Evolutionary conservation across 2,113 vertebrate species (phyloP), one percentile per base, ranked within the genome.

Genomic region (Aptenodytes forsteri): DNA sequence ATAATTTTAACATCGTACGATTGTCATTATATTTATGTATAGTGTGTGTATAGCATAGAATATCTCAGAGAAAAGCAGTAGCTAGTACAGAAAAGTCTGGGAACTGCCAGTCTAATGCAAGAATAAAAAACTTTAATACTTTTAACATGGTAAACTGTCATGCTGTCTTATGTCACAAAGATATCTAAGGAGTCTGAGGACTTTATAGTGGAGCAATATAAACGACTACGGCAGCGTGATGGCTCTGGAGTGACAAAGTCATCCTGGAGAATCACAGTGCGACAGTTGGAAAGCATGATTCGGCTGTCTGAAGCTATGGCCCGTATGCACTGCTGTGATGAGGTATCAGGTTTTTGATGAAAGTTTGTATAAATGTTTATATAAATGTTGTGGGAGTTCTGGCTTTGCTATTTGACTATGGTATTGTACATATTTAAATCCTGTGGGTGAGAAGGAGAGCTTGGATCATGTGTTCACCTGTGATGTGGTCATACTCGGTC

Each of bases 201-300:
- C 96, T 99, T 99, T 89, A 99, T 99, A n/a, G 99, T 99, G 21
- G 99, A 99, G 96, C 99, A 99, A 94, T 99, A 99, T 97, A 99
- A 99, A 87, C 99, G 99, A 6, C 98, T 99, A 25, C 99, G 99
- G 27, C 99, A 99, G 98, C 98, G 99, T 2, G 99, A 99, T 34
- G 96, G 98, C 90, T 99, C 99, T 1, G 99, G 99, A 1, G 98
- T 99, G 23, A 98, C 98, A 75, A 99, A 99, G 94, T 99, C 99
- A 0, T 99, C 99, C 6, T 99, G 99, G 99, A 99, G 99, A 76
- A 99, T 99, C 90, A 99, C 99, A 0, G 99, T 99, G 55, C 96
- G 99, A 4, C 99, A 99, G 98, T 93, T 99, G 87, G 99, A 99
- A 95, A 99, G 99, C 98, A 99, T 99, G 99, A 99, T 99, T 94